Percentiles rank a stretch among this genome's conserved stretches.
Evolutionary conservation across 2,797 vertebrate species (phyloP).

Genomic region (Morelia viridis): DNA sequence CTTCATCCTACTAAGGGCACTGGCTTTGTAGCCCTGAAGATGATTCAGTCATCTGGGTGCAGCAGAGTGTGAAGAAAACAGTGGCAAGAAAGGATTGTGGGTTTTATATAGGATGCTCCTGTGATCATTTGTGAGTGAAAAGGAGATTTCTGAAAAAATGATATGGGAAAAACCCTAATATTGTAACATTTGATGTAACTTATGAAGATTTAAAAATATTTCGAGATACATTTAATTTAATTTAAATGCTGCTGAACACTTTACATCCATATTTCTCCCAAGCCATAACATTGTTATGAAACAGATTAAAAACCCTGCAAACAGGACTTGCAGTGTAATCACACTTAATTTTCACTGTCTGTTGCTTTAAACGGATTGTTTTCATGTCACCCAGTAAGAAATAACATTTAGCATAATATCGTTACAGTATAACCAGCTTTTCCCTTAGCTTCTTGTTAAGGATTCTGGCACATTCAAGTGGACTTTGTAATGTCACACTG

Average conservation of each 20-base stretch:
- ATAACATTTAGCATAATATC: not conserved
- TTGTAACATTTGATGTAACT: not conserved
- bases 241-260: constrained; percentile 1
- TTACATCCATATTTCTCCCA: not conserved
- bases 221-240: not conserved
- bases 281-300: not conserved
- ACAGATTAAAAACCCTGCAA: not conserved
- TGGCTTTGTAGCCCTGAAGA: not conserved
- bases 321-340: not conserved
- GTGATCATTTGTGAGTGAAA: not conserved
- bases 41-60: not conserved
- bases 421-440: constrained; percentile 11
- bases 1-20: not conserved
- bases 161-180: not conserved
- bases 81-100: no score
- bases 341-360: not conserved
- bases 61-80: not conserved
- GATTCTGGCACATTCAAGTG: constrained; percentile 9
- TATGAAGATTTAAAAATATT: not conserved
- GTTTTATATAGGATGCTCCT: not conserved
- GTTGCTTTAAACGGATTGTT: not conserved
- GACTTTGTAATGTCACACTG: constrained; percentile 39
- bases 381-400: not conserved
- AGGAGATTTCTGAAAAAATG: not conserved
- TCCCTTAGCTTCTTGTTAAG: constrained; percentile 14